A percentile compares a stretch with the other conserved stretches of the same genome.
These are phyloP conservation scores for Macropus fuliginosus DNA, from an alignment of 2,797 vertebrate species.

Conservation along the genomic window DNA sequence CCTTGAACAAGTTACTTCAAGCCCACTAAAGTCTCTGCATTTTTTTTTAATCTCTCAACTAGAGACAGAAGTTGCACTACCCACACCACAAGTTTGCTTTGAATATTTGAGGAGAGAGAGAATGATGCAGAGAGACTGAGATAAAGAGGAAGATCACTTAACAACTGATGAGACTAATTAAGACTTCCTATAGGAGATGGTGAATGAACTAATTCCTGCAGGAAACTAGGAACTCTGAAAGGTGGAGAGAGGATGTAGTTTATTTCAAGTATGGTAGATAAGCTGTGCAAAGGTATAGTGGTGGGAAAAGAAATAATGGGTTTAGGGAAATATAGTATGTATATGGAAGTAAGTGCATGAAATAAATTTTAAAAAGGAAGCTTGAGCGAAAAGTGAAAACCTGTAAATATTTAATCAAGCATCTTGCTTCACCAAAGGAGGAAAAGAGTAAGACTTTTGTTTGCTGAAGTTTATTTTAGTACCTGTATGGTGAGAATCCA, in stretches of 20 bases:
- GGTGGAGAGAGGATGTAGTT: background rate
- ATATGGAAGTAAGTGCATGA: background rate
- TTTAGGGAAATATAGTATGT: background rate
- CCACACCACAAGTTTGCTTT: background rate
- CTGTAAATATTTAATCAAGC: background rate
- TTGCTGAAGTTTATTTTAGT: background rate
- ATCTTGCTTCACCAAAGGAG: background rate
- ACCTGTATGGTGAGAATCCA: background rate
- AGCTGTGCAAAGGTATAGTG: background rate
- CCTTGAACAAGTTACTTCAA: too few species aligned
- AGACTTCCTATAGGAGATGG: background rate
- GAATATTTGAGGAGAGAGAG: background rate
- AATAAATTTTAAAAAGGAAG: background rate
- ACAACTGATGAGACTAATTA: background rate
- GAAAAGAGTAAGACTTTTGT: background rate
- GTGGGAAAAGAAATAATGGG: background rate
- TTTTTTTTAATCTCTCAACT: background rate
- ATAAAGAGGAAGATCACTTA: background rate
- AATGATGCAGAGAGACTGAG: background rate
- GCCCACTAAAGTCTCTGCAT: background rate
- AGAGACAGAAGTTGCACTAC: background rate
- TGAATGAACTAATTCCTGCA: background rate
- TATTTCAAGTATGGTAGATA: background rate
- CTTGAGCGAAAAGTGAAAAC: background rate
- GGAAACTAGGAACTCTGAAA: background rate